phyloP scores from a whole-genome alignment of 2,888 invertebrate genomes.

The Scaptomyza tumidula region DNA sequence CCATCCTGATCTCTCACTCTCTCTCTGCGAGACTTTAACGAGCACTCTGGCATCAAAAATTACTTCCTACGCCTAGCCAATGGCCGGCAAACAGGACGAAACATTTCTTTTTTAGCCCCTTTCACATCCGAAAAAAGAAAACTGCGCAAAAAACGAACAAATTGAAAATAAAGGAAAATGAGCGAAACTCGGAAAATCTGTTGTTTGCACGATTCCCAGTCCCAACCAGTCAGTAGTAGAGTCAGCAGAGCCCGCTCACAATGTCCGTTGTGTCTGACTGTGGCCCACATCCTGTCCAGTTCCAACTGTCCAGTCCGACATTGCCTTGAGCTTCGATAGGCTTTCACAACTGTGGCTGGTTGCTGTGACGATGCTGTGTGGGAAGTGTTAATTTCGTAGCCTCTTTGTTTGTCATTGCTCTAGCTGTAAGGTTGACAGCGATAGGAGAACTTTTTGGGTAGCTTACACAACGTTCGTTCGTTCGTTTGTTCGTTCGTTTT shows the following conservation, averaged over 20 bases:
- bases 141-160: constrained; percentile 69
- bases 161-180: constrained; percentile 66
- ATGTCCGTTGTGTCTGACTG: constrained; percentile 34
- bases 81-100: constrained; percentile 54
- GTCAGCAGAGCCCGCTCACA: constrained; percentile 9
- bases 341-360: constrained; percentile 14
- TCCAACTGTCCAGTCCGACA: constrained; percentile 9
- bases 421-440: background rate
- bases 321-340: constrained; percentile 72
- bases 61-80: constrained; percentile 65
- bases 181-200: constrained; percentile 63
- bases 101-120: background rate
- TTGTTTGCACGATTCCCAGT: constrained; percentile 59
- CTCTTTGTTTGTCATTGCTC: constrained; percentile 66
- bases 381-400: constrained; percentile 77
- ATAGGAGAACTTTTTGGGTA: background rate
- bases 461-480: background rate
- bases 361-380: constrained; percentile 35
- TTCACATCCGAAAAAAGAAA: background rate
- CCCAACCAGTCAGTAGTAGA: constrained; percentile 1
- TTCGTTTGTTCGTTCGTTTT: background rate
- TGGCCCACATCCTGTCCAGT: constrained; percentile 33
- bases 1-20: constrained; percentile 16
- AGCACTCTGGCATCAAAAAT: constrained; percentile 64
- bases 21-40: constrained; percentile 61